A percentile compares a stretch with the other conserved stretches of the same genome.
phyloP scores from a whole-genome alignment of 1,140 invertebrate genomes.

The Pomphorhynchus laevis region DNA sequence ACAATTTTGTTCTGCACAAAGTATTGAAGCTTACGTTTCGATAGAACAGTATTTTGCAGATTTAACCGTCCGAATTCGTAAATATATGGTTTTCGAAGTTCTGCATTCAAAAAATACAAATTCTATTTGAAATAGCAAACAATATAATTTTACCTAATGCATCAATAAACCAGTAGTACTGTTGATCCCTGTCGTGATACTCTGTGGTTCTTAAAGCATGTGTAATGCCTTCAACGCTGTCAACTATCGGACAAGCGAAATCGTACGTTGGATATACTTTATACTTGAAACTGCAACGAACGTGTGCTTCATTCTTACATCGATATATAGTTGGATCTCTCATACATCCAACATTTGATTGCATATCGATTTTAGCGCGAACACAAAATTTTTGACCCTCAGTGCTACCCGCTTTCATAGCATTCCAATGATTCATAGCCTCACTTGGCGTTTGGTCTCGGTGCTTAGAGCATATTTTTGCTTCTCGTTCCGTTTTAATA shows the following conservation, averaged over 20 bases:
- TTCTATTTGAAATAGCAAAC: background rate
- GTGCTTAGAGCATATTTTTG: conserved; percentile 45
- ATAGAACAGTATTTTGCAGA: conserved; percentile 82
- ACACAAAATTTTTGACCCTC: conserved; percentile 52
- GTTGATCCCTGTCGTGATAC: conserved; percentile 79
- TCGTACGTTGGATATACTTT: conserved; percentile 98
- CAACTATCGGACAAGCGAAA: conserved; percentile 95
- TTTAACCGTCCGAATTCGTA: conserved; percentile 76
- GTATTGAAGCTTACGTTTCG: conserved; percentile 82
- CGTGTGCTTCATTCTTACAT: conserved; percentile 75
- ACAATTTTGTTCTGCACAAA: conserved; percentile 65
- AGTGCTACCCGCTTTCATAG: conserved; percentile 55
- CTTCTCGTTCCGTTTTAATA: conserved; percentile 74
- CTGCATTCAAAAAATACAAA: conserved; percentile 32
- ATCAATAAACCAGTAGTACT: conserved; percentile 51
- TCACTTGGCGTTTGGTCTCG: conserved; percentile 44
- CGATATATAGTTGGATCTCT: conserved; percentile 94
- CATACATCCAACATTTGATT: conserved; percentile 68
- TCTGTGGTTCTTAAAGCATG: conserved; percentile 85
- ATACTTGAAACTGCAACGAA: conserved; percentile 60
- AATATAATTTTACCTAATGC: conserved; percentile 11
- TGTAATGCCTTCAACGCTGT: conserved; percentile 74
- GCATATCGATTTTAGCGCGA: conserved; percentile 84
- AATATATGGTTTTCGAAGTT: conserved; percentile 52
- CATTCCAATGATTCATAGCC: conserved; percentile 57